These are phyloP conservation scores for Chloromyia formosa DNA, from an alignment of 2,888 invertebrate species.

Conservation along the genomic window DNA sequence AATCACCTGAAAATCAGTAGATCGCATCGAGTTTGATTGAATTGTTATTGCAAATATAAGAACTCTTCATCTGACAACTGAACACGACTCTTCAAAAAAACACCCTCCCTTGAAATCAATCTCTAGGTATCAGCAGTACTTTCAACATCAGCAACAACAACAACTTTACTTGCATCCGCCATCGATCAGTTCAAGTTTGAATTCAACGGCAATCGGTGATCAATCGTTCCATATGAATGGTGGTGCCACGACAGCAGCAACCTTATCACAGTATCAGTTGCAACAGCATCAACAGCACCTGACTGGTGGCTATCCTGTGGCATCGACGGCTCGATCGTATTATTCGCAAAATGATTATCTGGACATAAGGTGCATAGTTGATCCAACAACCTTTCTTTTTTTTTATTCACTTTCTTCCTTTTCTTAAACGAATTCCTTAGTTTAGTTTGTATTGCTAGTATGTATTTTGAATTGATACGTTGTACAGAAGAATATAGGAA, in stretches of 20 bases:
- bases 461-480: no score
- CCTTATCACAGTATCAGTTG: constrained; percentile 52
- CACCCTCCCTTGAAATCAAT: constrained; percentile 19
- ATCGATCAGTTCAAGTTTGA: constrained; percentile 46
- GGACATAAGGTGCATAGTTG: constrained; percentile 58
- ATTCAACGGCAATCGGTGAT: constrained; percentile 47
- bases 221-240: constrained; percentile 36
- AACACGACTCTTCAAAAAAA: constrained; percentile 3
- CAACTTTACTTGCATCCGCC: constrained; percentile 35
- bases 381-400: constrained; percentile 26
- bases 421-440: no score
- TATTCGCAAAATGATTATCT: constrained; percentile 59
- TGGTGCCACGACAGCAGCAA: constrained; percentile 52
- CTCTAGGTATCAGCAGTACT: constrained; percentile 62
- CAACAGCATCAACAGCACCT: constrained; percentile 52
- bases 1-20: no score
- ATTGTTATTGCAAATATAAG: no score
- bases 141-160: constrained; percentile 52
- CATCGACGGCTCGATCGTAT: constrained; percentile 52
- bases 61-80: no score
- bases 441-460: no score
- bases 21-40: no score
- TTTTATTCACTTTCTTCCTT: not conserved
- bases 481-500: no score
- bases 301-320: constrained; percentile 43